These are phyloP conservation scores for Circaetus gallicus DNA, from an alignment of 2,113 vertebrate genomes.

Conservation along the genomic window DNA sequence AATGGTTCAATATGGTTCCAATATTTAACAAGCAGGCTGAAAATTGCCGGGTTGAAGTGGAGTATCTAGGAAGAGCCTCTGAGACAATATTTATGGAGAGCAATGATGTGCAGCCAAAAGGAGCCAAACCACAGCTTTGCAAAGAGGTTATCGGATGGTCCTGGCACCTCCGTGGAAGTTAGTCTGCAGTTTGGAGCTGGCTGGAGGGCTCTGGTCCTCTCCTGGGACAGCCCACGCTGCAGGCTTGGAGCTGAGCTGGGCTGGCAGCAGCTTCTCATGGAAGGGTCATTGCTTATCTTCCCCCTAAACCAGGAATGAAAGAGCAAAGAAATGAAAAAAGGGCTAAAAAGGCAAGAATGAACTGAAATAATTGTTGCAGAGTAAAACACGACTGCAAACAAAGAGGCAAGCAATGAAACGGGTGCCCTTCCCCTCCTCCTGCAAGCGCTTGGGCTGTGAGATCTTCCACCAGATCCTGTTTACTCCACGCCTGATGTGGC, in stretches of 20 bases:
- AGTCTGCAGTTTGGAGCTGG: background rate
- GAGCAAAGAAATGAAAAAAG: accelerated
- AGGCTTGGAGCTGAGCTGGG: background rate
- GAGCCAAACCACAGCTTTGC: background rate
- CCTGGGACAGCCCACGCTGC: background rate
- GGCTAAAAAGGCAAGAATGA: background rate
- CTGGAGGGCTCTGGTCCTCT: background rate
- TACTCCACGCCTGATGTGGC: background rate
- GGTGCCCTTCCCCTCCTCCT: background rate
- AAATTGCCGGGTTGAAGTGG: background rate
- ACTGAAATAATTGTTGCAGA: accelerated
- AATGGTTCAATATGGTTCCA: slow-evolving; percentile 26
- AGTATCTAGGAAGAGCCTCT: background rate
- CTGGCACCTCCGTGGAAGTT: background rate
- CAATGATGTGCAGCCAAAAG: background rate
- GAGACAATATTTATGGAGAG: background rate
- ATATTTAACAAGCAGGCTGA: background rate
- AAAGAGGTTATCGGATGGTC: background rate
- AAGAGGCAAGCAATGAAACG: accelerated
- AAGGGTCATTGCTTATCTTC: background rate
- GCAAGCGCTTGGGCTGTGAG: background rate
- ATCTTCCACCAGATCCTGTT: background rate
- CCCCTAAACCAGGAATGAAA: background rate
- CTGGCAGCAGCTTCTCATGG: background rate
- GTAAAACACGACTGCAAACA: background rate